phyloP scores from a whole-genome alignment of 2,113 vertebrate species.

The Leptocoma aspasia region DNA sequence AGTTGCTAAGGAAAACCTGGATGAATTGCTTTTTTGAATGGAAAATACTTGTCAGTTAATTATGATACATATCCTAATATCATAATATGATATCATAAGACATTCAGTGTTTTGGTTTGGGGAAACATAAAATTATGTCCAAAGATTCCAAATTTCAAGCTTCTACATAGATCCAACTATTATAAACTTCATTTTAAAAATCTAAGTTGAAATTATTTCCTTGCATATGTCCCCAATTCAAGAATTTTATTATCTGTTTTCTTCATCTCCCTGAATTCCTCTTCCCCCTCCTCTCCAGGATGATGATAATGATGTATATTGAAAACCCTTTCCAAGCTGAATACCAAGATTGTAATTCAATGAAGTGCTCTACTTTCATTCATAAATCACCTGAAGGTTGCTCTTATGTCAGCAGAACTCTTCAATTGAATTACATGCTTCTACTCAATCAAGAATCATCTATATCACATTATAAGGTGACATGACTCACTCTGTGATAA shows the following conservation, averaged over 20 bases:
- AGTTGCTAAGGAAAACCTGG: background rate
- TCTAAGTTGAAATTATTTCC: background rate
- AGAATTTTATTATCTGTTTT: background rate
- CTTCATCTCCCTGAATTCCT: background rate
- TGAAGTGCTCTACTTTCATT: constrained; percentile 1
- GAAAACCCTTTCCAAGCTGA: background rate
- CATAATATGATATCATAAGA: too few relatives aligned
- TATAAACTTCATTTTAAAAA: background rate
- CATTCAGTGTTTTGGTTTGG: background rate
- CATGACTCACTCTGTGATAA: background rate
- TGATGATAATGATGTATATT: background rate
- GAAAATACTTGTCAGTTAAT: background rate
- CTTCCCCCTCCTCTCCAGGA: background rate
- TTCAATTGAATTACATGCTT: constrained; percentile 29
- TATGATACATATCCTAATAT: accelerated
- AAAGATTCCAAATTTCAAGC: background rate
- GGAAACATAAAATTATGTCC: background rate
- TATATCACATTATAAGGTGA: constrained; percentile 32
- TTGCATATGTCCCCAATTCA: accelerated
- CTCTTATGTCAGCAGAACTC: constrained; percentile 44
- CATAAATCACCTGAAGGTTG: constrained; percentile 47
- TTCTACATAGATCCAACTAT: background rate
- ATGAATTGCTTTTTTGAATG: background rate
- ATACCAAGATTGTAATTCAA: constrained; percentile 25
- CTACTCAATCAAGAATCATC: constrained; percentile 35